Evolutionary conservation across 2,888 invertebrate genomes (phyloP).

Genomic region (Brachyptera putata): DNA sequence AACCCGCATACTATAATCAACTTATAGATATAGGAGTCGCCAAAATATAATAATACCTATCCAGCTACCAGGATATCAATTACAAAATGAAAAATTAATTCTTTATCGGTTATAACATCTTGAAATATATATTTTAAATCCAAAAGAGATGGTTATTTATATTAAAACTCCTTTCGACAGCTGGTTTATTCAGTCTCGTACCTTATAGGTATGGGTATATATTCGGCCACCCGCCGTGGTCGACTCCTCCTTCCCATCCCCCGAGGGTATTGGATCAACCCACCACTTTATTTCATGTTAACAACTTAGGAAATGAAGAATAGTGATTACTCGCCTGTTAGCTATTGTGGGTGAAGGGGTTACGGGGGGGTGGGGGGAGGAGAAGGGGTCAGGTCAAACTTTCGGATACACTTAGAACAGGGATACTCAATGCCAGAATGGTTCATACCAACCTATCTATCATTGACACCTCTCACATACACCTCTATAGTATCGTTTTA

Average conservation of each 20-base stretch:
- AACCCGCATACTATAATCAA: background rate
- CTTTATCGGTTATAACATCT: background rate
- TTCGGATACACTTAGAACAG: constrained; percentile 29
- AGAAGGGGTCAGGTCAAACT: background rate
- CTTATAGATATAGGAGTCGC: background rate
- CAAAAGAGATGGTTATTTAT: background rate
- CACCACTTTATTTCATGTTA: constrained; percentile 26
- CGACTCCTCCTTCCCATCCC: constrained; percentile 23
- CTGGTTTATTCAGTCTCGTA: no score
- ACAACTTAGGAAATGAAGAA: constrained; percentile 30
- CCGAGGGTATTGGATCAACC: constrained; percentile 25
- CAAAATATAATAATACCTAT: constrained; percentile 3
- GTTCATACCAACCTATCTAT: background rate
- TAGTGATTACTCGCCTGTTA: constrained; percentile 34
- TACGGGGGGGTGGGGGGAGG: background rate
- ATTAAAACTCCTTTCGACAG: constrained; percentile 23
- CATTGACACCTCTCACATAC: constrained; percentile 1
- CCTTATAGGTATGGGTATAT: constrained; percentile 25
- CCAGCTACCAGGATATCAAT: constrained; percentile 14
- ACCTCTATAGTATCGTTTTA: background rate
- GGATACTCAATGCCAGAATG: constrained; percentile 30
- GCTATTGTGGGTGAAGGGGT: constrained; percentile 5
- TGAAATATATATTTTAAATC: constrained; percentile 6
- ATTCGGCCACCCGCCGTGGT: constrained; percentile 29
- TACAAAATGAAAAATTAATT: background rate